Conservation (phyloP, 2,888 invertebrate genomes). For the Fissipunctia ypsillon region DNA sequence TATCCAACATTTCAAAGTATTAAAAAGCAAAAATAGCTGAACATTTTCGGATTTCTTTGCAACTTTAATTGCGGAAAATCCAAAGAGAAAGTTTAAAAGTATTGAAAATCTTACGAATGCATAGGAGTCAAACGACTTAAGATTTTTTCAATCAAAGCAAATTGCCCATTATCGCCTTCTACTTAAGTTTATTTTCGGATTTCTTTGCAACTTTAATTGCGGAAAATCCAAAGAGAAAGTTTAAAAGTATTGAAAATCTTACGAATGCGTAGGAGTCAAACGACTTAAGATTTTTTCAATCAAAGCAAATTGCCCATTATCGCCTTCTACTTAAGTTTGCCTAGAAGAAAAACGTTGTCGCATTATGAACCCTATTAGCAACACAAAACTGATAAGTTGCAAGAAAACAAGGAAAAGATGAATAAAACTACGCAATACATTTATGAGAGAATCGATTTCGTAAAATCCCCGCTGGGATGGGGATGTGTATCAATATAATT, state of each 20-base stretch:
- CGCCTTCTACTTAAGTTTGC: background rate
- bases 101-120: conserved; percentile 8
- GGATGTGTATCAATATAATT: conserved; percentile 46
- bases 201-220: conserved; percentile 16
- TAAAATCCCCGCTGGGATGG: conserved; percentile 39
- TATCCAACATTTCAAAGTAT: background rate
- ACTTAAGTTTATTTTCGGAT: background rate
- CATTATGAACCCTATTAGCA: conserved; percentile 8
- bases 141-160: conserved; percentile 2
- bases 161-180: background rate
- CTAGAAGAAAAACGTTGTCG: background rate
- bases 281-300: background rate
- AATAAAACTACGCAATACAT: conserved; percentile 36
- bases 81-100: background rate
- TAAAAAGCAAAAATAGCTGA: background rate
- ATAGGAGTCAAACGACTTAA: background rate
- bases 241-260: background rate
- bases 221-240: conserved; percentile 6
- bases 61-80: conserved; percentile 15
- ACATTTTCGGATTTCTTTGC: background rate
- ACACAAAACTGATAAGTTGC: conserved; percentile 21
- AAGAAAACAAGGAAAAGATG: conserved; percentile 38
- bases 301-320: background rate
- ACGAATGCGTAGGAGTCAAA: background rate
- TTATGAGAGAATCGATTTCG: conserved; percentile 50